Percentiles rank a stretch among this genome's conserved stretches.
Evolutionary conservation across 2,113 vertebrate genomes (phyloP).

Genomic region (Aspidoscelis tigris): DNA sequence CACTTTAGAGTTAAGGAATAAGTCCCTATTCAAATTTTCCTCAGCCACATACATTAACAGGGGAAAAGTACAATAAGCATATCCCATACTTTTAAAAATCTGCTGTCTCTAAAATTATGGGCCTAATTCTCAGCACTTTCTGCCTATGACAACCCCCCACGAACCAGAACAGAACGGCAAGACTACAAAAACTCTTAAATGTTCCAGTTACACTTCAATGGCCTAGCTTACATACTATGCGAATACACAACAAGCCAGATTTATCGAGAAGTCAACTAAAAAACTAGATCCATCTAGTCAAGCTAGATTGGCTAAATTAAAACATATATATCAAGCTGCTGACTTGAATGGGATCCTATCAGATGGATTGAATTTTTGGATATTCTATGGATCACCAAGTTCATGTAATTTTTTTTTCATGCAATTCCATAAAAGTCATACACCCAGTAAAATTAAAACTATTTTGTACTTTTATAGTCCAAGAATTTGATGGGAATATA

Average conservation of each 20-base stretch:
- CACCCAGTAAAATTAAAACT: too few species aligned
- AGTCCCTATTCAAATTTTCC: conserved; percentile 20
- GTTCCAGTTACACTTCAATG: neutral
- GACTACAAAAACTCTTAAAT: conserved; percentile 36
- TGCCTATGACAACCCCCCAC: neutral
- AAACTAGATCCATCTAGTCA: neutral
- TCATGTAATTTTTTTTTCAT: too few species aligned
- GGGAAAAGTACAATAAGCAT: conserved; percentile 3
- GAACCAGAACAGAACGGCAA: conserved; percentile 41
- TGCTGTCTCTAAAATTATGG: neutral
- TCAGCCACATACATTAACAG: neutral
- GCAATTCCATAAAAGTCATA: too few species aligned
- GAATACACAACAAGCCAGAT: neutral
- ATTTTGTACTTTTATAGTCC: too few species aligned
- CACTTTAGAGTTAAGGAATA: conserved; percentile 24
- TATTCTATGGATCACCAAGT: too few species aligned
- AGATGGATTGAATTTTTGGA: too few species aligned
- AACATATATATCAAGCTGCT: neutral
- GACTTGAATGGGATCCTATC: neutral
- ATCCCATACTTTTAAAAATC: conserved; percentile 42
- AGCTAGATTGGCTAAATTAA: neutral
- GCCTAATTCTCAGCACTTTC: too few species aligned
- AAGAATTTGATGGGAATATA: too few species aligned
- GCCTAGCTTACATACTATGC: neutral
- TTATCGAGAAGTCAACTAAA: neutral